Evolutionary conservation across 2,797 vertebrate species (phyloP).

Genomic region (Leucoraja ocellata): DNA sequence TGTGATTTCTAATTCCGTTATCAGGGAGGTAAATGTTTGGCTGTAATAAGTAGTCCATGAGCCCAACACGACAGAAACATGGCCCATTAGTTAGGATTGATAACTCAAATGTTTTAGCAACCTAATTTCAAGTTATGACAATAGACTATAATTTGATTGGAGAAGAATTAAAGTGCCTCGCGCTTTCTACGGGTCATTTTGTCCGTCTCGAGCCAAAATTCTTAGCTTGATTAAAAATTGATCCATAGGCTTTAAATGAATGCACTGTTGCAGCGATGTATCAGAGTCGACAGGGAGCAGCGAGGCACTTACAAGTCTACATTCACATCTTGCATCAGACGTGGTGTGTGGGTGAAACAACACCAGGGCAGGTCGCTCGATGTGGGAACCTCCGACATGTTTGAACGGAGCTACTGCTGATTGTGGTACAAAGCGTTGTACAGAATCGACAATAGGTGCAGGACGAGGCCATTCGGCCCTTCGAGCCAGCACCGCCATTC

Average conservation of each 20-base stretch:
- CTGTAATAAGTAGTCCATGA: slow-evolving; percentile 73
- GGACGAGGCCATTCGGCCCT: too few relatives aligned
- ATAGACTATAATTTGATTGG: slow-evolving; percentile 97
- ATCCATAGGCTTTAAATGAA: slow-evolving; percentile 98
- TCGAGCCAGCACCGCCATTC: too few relatives aligned
- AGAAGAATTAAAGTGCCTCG: slow-evolving; percentile 90
- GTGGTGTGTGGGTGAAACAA: background rate
- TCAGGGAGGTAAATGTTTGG: slow-evolving; percentile 77
- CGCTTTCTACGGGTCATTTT: slow-evolving; percentile 79
- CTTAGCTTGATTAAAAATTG: slow-evolving; percentile 99
- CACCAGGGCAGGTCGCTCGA: background rate
- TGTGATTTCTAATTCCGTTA: slow-evolving; percentile 85
- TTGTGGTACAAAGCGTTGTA: background rate
- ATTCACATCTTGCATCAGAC: background rate
- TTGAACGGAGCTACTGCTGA: background rate
- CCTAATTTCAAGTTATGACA: slow-evolving; percentile 83
- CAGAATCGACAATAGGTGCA: too few relatives aligned
- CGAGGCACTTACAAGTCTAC: background rate
- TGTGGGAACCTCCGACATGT: background rate
- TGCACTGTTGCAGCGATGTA: slow-evolving; percentile 99
- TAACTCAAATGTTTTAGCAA: slow-evolving; percentile 74
- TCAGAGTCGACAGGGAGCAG: slow-evolving; percentile 98
- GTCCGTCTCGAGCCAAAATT: slow-evolving; percentile 99
- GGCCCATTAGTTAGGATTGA: slow-evolving; percentile 77
- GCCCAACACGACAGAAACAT: slow-evolving; percentile 74